These are phyloP conservation scores for Eretmocerus hayati DNA, from an alignment of 2,888 invertebrate genomes.

Conservation along the genomic window DNA sequence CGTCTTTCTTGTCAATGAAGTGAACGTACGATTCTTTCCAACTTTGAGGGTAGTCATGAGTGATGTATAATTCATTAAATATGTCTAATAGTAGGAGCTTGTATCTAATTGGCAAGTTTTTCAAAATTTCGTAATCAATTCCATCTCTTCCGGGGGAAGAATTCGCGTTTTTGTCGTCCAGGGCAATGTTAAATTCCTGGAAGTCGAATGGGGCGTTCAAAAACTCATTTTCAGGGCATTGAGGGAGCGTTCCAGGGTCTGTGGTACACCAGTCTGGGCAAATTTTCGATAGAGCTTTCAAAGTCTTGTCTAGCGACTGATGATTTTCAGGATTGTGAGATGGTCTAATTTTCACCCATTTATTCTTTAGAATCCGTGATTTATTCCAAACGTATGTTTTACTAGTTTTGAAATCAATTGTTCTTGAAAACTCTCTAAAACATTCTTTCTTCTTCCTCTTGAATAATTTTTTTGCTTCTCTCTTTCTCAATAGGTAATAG, in stretches of 20 bases:
- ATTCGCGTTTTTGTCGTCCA: neutral
- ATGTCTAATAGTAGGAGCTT: conserved; percentile 5
- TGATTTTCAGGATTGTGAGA: neutral
- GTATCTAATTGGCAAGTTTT: neutral
- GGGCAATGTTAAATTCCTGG: neutral
- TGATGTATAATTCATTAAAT: conserved; percentile 3
- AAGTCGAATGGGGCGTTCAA: neutral
- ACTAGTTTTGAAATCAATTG: neutral
- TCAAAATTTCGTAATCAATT: conserved; percentile 3
- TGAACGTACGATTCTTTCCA: conserved; percentile 6
- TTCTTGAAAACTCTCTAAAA: neutral
- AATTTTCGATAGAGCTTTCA: neutral
- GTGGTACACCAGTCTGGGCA: neutral
- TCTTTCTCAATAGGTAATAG: neutral
- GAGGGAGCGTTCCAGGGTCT: neutral
- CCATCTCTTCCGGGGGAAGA: conserved; percentile 6
- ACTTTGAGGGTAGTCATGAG: neutral
- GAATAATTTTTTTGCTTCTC: neutral
- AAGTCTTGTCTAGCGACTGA: neutral
- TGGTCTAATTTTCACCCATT: neutral
- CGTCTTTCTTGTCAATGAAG: conserved; percentile 5
- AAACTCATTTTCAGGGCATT: neutral
- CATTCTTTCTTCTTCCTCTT: neutral
- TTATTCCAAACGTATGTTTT: neutral
- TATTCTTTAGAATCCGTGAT: neutral